Evolutionary conservation across 2,113 vertebrate species (phyloP), one percentile per base, ranked within the genome.

Genomic region (Tamias sibiricus): DNA sequence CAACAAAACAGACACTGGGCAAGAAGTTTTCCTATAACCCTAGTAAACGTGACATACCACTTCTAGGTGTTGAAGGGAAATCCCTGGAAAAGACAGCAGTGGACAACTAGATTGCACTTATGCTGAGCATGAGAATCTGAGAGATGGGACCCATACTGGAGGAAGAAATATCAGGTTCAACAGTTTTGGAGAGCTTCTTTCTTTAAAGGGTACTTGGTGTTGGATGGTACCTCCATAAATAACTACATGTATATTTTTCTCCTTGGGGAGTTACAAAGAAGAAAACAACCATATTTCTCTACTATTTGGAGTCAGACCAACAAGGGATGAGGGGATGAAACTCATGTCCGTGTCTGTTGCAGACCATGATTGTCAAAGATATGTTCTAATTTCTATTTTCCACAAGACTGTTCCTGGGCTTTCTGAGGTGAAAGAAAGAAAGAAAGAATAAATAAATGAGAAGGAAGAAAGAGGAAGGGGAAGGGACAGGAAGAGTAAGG

Each of bases 161-260:
- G 26, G 17, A 62, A 72, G 52, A 86, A 22, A 5, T 28, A 32
- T n/a, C 1, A 42, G 49, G 57, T 87, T 16, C 11, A 79, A 32
- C 28, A 52, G 24, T 47, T 24, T 71, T n/a, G 32, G 96, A 95
- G 74, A 88, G 16, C 3, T 83, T 96, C 72, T 57, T 72, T 71
- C 64, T 84, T 84, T 47, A 71, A 47, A 93, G 42, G 19, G 26
- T 28, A 80, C 20, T 24, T 4, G 13, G 11, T 20, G 44, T 4
- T 81, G 90, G 44, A 62, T 54, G 49, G n/a, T 11, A 69, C 0
- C 1, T 84, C 57, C 59, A 83, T 42, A 81, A 49, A 87, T 47
- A 91, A 71, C 11, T 40, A 24, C 2, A 20, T 7, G 3, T 28
- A 30, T 47, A 5, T 62, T 49, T 40, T 57, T 49, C 42, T 26